phyloP scores from a whole-genome alignment of 2,797 vertebrate species.

The Halcyon smyrnensis region DNA sequence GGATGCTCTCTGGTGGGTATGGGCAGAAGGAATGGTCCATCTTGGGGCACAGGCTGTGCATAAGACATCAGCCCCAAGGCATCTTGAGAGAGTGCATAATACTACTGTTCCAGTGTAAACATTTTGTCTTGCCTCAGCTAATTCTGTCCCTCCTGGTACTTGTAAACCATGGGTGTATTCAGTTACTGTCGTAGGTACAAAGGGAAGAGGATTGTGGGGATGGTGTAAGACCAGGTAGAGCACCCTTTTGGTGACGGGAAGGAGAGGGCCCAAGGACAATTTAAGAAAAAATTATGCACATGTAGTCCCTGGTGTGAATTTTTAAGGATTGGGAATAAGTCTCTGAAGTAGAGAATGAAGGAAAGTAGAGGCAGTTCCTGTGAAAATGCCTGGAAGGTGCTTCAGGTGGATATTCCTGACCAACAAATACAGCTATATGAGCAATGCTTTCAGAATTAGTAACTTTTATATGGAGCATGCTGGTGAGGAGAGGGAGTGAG shows the following conservation, averaged over 20 bases:
- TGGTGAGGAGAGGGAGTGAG: background rate
- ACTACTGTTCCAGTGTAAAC: background rate
- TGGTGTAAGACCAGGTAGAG: background rate
- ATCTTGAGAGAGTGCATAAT: fast-evolving
- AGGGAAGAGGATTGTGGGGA: background rate
- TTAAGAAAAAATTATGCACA: fast-evolving
- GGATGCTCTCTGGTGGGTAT: background rate
- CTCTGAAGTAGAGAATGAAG: background rate
- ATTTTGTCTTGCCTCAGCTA: background rate
- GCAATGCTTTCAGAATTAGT: background rate
- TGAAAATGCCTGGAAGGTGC: background rate
- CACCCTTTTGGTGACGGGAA: fast-evolving
- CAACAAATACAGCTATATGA: background rate
- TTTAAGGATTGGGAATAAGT: background rate
- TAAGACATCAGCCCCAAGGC: background rate
- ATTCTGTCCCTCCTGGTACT: background rate
- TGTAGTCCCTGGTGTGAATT: background rate
- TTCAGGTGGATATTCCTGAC: background rate
- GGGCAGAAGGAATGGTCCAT: background rate
- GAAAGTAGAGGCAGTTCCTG: background rate
- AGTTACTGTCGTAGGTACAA: background rate
- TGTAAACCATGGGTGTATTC: background rate
- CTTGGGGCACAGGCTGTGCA: background rate
- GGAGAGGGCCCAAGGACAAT: background rate
- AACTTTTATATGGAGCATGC: fast-evolving